A percentile compares a stretch with the other conserved stretches of the same genome.
phyloP scores from a whole-genome alignment of 2,113 vertebrate species.

The Anhinga anhinga region DNA sequence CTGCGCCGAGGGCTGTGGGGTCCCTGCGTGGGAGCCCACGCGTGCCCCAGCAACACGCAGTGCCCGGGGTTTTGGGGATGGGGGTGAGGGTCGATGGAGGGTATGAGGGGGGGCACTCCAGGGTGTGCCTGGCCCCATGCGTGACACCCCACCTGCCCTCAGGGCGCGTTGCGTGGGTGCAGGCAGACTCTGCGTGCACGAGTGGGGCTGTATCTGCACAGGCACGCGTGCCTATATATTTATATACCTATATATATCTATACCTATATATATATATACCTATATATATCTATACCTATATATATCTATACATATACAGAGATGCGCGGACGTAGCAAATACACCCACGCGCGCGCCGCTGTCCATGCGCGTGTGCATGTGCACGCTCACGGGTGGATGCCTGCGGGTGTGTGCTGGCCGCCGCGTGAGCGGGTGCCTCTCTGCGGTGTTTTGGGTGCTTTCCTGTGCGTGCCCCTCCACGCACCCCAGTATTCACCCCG shows the following conservation, averaged over 20 bases:
- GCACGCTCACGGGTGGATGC: rapidly evolving
- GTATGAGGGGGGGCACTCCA: no score
- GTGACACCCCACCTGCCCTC: background rate
- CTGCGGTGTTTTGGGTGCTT: rapidly evolving
- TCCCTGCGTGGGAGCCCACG: background rate
- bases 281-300: rapidly evolving
- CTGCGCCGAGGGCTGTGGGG: no score
- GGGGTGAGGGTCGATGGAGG: no score
- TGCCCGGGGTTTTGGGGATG: no score
- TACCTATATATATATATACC: background rate
- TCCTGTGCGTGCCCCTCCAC: background rate
- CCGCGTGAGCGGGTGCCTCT: rapidly evolving
- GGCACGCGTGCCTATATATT: no score
- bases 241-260: rapidly evolving
- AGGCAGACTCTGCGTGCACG: background rate
- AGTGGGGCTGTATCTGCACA: rapidly evolving
- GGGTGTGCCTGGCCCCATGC: background rate
- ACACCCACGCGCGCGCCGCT: rapidly evolving
- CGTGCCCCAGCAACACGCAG: background rate
- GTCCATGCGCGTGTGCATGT: rapidly evolving
- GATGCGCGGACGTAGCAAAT: rapidly evolving
- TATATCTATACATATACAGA: no score
- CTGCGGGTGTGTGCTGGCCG: rapidly evolving
- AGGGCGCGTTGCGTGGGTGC: rapidly evolving
- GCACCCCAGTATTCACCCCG: background rate